These are phyloP conservation scores for Catagonus wagneri DNA, from an alignment of 2,113 vertebrate species.

Conservation along the genomic window DNA sequence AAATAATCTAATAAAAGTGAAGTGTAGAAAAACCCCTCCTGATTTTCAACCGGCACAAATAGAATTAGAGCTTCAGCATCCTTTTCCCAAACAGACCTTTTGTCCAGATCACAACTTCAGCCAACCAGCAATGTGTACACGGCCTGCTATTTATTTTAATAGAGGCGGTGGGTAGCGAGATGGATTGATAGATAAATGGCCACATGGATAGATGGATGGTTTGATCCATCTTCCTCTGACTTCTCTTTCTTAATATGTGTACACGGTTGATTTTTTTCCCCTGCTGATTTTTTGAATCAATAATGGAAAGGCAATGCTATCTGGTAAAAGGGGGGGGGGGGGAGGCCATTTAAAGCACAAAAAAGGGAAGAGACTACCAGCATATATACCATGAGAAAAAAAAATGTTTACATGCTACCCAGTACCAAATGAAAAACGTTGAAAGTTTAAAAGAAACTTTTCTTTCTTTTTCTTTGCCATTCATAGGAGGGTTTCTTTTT, in stretches of 20 bases:
- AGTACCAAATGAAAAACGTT: slow-evolving; percentile 68
- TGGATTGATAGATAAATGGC: slow-evolving; percentile 82
- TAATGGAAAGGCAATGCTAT: slow-evolving; percentile 62
- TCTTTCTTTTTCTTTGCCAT: slow-evolving; percentile 81
- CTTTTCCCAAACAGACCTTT: slow-evolving; percentile 92
- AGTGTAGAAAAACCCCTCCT: slow-evolving; percentile 97
- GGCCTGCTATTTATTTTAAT: slow-evolving; percentile 80
- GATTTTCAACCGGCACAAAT: slow-evolving; percentile 98
- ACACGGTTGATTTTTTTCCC: slow-evolving; percentile 71
- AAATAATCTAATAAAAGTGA: slow-evolving; percentile 99
- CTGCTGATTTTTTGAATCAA: slow-evolving; percentile 74
- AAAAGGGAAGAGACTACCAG: slow-evolving; percentile 21
- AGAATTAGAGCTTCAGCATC: slow-evolving; percentile 95
- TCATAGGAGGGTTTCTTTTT: slow-evolving; percentile 77
- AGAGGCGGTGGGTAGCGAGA: slow-evolving; percentile 72
- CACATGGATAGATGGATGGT: slow-evolving; percentile 80
- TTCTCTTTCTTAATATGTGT: slow-evolving; percentile 78
- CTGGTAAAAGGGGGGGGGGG: neutral
- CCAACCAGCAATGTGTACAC: slow-evolving; percentile 87
- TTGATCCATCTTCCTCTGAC: slow-evolving; percentile 80
- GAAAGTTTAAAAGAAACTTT: slow-evolving; percentile 85
- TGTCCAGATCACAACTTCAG: slow-evolving; percentile 88
- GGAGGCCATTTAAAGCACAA: slow-evolving; percentile 32
- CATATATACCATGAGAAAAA: slow-evolving; percentile 57
- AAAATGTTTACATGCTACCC: slow-evolving; percentile 76